Base-by-base conservation (phyloP, 2,797 vertebrate genomes). In the Peromyscus eremicus region DNA sequence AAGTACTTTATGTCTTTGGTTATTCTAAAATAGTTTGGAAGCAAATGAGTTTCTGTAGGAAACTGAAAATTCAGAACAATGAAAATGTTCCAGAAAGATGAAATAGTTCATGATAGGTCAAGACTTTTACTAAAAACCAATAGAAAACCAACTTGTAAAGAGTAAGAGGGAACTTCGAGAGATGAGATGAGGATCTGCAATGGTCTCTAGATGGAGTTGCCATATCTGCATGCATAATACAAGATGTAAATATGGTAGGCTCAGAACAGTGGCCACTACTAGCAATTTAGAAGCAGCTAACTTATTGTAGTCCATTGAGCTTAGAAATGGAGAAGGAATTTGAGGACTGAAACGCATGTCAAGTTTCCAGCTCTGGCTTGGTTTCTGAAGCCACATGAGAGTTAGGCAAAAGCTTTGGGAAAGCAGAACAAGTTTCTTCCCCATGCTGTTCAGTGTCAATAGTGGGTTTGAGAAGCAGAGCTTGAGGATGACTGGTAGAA, bases 1-100 rank as follows among this genome's bases (percentile, higher is more conserved):
- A 40, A 13, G 6, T 93, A 73, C 40, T 77, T 77, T 49, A 23
- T 62, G 49, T 79, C 27, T 80, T 90, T 55, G 76, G 25, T 23
- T 83, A 32, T 25, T 55, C 34, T 88, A 71, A 95, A 92, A 43
- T 86, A n/a, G n/a, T 95, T 81, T 32, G 49, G 32, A 85, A 81
- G 8, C 19, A 89, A 96, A 64, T 75, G 29, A 89, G 13, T 93
- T 95, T 92, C n/a, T 80, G 0, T 52, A 80, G 57, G 25, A 16
- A 60, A 92, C 52, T 66, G 0, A 32, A 86, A 89, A 87, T 75
- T 81, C 2, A 19, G 93, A 91, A 62, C 32, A 85, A 19, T n/a
- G 25, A 27, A 10, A 95, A 32, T 14, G n/a, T 75, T 57, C 68
- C 14, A 64, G 52, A 95, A 93, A 40, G 19, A 25, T 82, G 12